phyloP scores from a whole-genome alignment of 2,113 vertebrate species.

The Todiramphus saurophagus region DNA sequence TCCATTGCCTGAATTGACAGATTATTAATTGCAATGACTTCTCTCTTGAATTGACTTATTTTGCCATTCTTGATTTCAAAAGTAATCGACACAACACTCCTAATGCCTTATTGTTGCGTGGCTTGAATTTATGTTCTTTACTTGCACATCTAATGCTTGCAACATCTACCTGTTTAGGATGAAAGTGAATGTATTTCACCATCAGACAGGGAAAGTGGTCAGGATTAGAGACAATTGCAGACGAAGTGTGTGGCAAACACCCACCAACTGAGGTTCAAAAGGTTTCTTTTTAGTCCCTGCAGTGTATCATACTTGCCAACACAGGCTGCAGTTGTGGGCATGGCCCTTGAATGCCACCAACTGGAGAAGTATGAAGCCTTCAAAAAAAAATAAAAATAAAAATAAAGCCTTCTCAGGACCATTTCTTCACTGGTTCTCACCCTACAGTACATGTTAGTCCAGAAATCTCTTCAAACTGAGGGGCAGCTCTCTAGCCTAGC shows the following conservation, averaged over 20 bases:
- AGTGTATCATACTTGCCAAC: neutral
- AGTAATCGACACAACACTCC: neutral
- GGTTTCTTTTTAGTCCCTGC: constrained; percentile 5
- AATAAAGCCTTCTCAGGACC: neutral
- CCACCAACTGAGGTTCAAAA: neutral
- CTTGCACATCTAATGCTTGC: neutral
- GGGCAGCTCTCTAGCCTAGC: neutral
- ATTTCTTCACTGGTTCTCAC: neutral
- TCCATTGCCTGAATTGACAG: constrained; percentile 29
- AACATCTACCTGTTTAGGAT: neutral
- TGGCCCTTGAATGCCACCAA: neutral
- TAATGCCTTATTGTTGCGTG: neutral
- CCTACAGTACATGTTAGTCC: neutral
- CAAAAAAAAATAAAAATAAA: neutral
- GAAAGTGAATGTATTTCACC: neutral
- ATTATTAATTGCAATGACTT: constrained; percentile 48
- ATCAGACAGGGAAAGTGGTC: neutral
- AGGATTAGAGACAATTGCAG: constrained; percentile 28
- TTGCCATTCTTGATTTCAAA: constrained; percentile 56
- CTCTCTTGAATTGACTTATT: constrained; percentile 65
- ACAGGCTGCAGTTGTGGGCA: neutral
- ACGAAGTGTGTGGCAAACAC: neutral
- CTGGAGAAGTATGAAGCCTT: neutral
- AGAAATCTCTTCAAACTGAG: neutral
- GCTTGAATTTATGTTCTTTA: neutral